Conservation (phyloP, 2,113 vertebrate species). For the Picathartes gymnocephalus region DNA sequence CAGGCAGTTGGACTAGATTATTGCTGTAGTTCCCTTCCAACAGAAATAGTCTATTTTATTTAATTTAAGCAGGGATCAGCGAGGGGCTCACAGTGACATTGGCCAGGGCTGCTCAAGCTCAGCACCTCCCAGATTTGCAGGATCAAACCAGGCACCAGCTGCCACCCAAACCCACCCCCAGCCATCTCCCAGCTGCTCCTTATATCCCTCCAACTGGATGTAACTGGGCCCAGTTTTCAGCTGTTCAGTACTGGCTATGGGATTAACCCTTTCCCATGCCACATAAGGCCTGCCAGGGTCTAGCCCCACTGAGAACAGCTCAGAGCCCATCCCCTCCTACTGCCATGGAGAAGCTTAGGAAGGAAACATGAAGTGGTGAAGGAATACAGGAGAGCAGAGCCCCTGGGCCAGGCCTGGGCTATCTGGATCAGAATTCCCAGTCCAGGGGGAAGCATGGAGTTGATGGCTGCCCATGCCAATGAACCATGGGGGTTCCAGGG, state of each 20-base stretch:
- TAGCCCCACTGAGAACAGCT: fast-evolving
- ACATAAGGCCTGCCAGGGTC: background rate
- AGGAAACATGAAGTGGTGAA: background rate
- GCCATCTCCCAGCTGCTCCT: constrained; percentile 25
- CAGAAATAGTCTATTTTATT: background rate
- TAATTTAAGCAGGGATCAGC: background rate
- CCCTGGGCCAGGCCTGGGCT: background rate
- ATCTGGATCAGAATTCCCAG: background rate
- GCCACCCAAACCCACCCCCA: background rate
- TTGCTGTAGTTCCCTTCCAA: background rate
- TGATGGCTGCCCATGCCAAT: background rate
- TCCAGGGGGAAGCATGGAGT: background rate
- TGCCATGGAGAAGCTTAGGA: fast-evolving
- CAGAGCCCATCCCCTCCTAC: background rate
- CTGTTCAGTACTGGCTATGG: background rate
- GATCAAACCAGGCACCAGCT: constrained; percentile 37
- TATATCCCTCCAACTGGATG: background rate
- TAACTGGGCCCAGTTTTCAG: constrained; percentile 41
- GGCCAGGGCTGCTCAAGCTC: background rate
- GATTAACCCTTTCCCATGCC: background rate
- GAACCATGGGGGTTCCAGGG: background rate
- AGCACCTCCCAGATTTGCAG: constrained; percentile 1
- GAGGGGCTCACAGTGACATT: fast-evolving
- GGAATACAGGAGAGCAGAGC: background rate
- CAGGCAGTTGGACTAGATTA: background rate